Conservation (phyloP, 2,113 vertebrate genomes). For the Spheniscus mendiculus region DNA sequence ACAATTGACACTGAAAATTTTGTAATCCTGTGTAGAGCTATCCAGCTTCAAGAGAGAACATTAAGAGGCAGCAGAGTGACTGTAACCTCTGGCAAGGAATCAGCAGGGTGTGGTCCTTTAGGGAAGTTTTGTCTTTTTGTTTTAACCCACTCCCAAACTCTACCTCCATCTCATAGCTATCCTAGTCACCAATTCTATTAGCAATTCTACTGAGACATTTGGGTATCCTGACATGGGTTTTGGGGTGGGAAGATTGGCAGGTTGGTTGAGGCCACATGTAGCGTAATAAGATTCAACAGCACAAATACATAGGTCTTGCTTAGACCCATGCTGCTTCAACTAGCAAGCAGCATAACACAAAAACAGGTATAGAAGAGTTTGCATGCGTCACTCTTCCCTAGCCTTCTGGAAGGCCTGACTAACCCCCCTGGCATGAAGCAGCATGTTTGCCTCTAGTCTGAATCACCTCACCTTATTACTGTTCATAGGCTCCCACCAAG, state of each 20-base stretch:
- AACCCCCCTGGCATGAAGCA: neutral
- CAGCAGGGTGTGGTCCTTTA: neutral
- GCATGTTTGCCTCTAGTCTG: neutral
- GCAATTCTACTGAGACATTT: neutral
- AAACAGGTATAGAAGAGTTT: accelerated
- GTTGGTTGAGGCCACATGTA: neutral
- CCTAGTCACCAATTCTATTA: neutral
- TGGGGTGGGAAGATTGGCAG: neutral
- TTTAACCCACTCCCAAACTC: neutral
- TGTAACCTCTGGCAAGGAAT: neutral
- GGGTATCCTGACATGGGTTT: neutral
- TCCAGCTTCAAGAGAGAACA: neutral
- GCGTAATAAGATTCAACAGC: neutral
- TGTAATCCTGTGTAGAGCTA: neutral
- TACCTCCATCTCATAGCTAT: neutral
- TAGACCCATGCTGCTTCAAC: neutral
- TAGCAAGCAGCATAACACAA: neutral
- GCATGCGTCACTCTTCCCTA: neutral
- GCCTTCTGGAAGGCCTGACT: neutral
- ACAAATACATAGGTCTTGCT: neutral
- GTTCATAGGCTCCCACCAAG: neutral
- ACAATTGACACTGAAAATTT: neutral
- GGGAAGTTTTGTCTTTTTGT: neutral
- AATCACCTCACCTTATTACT: neutral
- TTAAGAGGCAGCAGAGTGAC: neutral